phyloP scores from a whole-genome alignment of 1,140 invertebrate genomes.

The Zaprionus ghesquierei region DNA sequence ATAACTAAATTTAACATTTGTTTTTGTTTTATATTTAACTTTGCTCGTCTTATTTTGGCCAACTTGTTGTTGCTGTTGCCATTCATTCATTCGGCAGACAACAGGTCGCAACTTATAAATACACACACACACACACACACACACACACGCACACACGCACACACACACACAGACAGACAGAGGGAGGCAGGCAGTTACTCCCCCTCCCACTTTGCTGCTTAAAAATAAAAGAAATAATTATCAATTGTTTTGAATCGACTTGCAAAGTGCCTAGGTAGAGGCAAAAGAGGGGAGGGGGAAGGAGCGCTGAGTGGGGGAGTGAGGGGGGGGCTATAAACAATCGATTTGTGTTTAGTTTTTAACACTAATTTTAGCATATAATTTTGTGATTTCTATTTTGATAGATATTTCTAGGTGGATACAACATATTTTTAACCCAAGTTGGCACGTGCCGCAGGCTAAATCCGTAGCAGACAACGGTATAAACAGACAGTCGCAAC shows the following conservation, averaged over 20 bases:
- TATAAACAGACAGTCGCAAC: neutral
- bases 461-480: constrained; percentile 45
- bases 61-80: constrained; percentile 39
- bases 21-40: constrained; percentile 77
- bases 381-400: constrained; percentile 24
- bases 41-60: constrained; percentile 50
- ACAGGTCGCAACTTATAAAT: constrained; percentile 54
- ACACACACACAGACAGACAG: neutral
- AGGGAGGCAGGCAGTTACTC: neutral
- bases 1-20: constrained; percentile 79
- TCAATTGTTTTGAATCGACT: constrained; percentile 56
- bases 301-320: constrained; percentile 10
- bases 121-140: constrained; percentile 25
- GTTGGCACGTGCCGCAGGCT: constrained; percentile 65
- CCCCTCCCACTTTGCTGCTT: neutral
- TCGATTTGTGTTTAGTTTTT: constrained; percentile 66
- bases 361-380: constrained; percentile 32
- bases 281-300: neutral
- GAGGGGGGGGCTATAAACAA: no score
- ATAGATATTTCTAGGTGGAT: neutral
- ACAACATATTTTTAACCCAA: constrained; percentile 29
- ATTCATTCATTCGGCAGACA: constrained; percentile 29
- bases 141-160: neutral
- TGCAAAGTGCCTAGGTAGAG: neutral
- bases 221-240: constrained; percentile 47